These are phyloP conservation scores for Brachypodius melanocephalos DNA, from an alignment of 2,113 vertebrate genomes.

Conservation along the genomic window DNA sequence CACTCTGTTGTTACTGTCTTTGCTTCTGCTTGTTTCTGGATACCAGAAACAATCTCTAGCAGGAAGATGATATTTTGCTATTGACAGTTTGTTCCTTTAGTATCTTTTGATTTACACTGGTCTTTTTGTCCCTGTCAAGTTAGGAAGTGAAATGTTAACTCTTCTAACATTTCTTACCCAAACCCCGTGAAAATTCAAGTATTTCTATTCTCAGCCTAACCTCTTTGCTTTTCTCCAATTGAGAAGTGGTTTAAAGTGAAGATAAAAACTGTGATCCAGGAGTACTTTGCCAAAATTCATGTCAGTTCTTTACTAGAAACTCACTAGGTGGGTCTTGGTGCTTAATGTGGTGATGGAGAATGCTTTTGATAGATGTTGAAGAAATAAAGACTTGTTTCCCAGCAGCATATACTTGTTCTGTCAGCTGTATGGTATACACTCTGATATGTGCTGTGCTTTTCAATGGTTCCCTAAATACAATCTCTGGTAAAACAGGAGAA, in stretches of 20 bases:
- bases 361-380: background rate
- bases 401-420: background rate
- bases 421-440: background rate
- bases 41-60: background rate
- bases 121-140: background rate
- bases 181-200: background rate
- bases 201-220: background rate
- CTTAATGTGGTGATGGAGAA: background rate
- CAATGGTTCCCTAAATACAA: background rate
- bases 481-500: conserved; percentile 81
- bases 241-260: background rate
- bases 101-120: background rate
- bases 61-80: background rate
- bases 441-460: background rate
- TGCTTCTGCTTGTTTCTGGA: background rate
- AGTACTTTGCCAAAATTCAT: background rate
- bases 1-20: background rate
- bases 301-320: background rate
- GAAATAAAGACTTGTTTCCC: background rate
- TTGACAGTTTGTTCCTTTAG: background rate
- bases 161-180: background rate
- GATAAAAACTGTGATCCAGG: background rate
- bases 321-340: background rate
- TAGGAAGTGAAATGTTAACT: background rate
- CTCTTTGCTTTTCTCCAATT: background rate